These are phyloP conservation scores for Drosophila setosimentum DNA, from an alignment of 2,888 invertebrate species.

Conservation along the genomic window DNA sequence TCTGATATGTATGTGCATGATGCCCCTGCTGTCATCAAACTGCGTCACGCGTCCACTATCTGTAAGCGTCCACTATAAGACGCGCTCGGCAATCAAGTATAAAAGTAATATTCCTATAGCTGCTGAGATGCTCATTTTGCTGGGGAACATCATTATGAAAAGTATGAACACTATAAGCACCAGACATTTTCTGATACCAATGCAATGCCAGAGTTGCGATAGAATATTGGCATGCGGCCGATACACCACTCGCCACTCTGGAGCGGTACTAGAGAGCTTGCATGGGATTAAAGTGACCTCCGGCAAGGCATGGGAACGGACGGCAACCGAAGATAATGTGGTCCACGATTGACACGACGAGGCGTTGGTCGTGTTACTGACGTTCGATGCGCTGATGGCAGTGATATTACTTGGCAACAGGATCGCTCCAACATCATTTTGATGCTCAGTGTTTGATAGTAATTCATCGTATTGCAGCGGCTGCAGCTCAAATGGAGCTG, in stretches of 20 bases:
- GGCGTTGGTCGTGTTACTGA: conserved; percentile 28
- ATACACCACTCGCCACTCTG: conserved; percentile 4
- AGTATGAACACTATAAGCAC: not conserved
- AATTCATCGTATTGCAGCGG: conserved; percentile 48
- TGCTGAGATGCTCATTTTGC: not conserved
- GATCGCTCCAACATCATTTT: not conserved
- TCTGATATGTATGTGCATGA: not conserved
- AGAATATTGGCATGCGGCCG: not conserved
- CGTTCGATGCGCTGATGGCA: conserved; percentile 6
- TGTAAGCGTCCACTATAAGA: not conserved
- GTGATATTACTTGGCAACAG: not conserved
- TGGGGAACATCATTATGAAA: not conserved
- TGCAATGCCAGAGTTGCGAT: not conserved
- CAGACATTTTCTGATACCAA: not conserved
- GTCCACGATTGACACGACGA: conserved; percentile 49
- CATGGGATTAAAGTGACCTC: conserved; percentile 39
- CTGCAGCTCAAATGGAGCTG: conserved; percentile 79
- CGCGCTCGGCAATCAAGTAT: not conserved
- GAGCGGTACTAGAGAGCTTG: not conserved
- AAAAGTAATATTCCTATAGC: not conserved
- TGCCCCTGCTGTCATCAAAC: conserved; percentile 1
- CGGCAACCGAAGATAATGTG: conserved; percentile 25
- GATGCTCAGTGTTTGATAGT: not conserved
- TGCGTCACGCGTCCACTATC: not conserved
- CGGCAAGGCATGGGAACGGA: conserved; percentile 47